These are phyloP conservation scores for Melipona bicolor DNA, from an alignment of 2,888 invertebrate genomes.

Conservation along the genomic window DNA sequence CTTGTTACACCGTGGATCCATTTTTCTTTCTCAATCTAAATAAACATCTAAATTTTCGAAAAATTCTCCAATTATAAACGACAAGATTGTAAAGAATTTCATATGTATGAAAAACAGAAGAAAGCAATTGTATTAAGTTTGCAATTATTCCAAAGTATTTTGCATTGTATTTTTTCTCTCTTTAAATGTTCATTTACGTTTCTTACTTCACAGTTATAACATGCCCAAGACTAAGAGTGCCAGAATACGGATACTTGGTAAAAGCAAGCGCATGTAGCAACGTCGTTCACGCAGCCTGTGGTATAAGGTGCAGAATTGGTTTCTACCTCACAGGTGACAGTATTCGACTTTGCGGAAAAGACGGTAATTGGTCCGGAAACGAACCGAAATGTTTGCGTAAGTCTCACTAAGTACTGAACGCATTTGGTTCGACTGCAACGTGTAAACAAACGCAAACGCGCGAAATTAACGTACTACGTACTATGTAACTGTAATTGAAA, in stretches of 20 bases:
- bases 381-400: constrained; percentile 87
- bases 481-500: neutral
- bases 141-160: neutral
- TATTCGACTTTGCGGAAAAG: constrained; percentile 87
- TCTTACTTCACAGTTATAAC: constrained; percentile 84
- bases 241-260: constrained; percentile 89
- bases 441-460: neutral
- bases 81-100: neutral
- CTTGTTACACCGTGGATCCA: constrained; percentile 69
- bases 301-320: constrained; percentile 88
- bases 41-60: neutral
- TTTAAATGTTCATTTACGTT: neutral
- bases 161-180: neutral
- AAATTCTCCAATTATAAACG: neutral
- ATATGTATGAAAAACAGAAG: neutral
- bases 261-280: constrained; percentile 87
- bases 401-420: constrained; percentile 64
- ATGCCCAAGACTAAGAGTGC: constrained; percentile 86
- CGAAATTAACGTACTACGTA: neutral
- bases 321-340: constrained; percentile 86
- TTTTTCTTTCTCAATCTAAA: neutral
- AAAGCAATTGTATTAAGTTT: neutral
- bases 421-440: neutral
- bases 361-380: constrained; percentile 89
- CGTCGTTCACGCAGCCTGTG: constrained; percentile 89